Conservation (phyloP, 2,113 vertebrate genomes). For the Centrocercus urophasianus region DNA sequence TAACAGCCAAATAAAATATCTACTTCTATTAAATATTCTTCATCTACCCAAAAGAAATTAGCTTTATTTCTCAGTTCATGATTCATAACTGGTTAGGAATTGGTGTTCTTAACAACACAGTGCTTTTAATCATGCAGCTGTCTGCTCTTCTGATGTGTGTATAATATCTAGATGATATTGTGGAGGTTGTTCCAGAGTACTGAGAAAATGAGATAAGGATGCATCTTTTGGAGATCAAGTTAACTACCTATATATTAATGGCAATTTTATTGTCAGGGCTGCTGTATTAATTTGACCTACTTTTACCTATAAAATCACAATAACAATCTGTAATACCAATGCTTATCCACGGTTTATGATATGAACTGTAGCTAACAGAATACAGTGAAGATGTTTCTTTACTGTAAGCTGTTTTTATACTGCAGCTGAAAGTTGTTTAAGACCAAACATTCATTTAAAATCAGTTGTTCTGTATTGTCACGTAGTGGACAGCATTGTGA, state of each 20-base stretch:
- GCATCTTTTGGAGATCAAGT: neutral
- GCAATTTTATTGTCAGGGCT: neutral
- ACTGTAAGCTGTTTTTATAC: neutral
- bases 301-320: neutral
- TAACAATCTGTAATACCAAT: neutral
- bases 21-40: neutral
- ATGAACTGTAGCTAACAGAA: neutral
- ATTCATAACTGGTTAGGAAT: neutral
- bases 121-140: neutral
- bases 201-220: slow-evolving; percentile 1
- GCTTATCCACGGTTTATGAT: neutral
- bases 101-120: neutral
- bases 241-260: neutral
- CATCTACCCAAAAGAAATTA: neutral
- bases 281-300: neutral
- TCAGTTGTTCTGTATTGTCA: neutral
- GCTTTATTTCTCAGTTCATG: neutral
- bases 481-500: neutral
- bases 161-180: neutral
- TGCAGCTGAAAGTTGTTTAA: neutral
- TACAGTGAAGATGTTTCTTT: neutral
- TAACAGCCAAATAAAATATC: neutral
- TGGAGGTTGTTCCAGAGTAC: neutral
- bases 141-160: neutral
- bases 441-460: neutral